Conservation (phyloP, 2,888 invertebrate species). For the Polydrusus cervinus region DNA sequence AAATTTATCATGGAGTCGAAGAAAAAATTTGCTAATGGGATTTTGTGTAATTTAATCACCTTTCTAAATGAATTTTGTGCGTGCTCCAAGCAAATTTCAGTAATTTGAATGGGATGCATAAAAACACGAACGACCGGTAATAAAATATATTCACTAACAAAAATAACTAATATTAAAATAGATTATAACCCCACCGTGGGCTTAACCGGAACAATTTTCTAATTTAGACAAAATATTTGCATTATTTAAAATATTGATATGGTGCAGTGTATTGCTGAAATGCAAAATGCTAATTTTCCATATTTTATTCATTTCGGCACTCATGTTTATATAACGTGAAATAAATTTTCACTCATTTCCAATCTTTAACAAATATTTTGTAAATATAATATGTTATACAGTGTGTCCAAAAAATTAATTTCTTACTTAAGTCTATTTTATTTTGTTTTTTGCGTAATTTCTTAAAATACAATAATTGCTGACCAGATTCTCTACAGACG, state of each 20-base stretch:
- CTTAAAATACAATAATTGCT: too few relatives aligned
- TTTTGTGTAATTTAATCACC: constrained; percentile 20
- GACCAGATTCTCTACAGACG: too few relatives aligned
- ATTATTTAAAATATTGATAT: constrained; percentile 26
- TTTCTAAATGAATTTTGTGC: constrained; percentile 22
- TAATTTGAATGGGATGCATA: constrained; percentile 14
- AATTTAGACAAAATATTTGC: constrained; percentile 28
- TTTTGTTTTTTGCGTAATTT: too few relatives aligned
- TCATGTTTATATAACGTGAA: constrained; percentile 22
- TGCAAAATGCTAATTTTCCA: constrained; percentile 31
- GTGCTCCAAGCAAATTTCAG: constrained; percentile 6
- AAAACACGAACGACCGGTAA: constrained; percentile 17
- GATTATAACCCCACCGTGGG: neutral
- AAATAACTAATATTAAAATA: constrained; percentile 14
- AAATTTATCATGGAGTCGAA: constrained; percentile 19
- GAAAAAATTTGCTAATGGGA: constrained; percentile 20
- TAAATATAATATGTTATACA: neutral
- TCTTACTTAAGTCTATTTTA: too few relatives aligned
- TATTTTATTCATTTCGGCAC: constrained; percentile 28
- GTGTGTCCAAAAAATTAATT: too few relatives aligned
- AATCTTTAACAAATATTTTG: constrained; percentile 12
- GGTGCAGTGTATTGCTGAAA: constrained; percentile 9
- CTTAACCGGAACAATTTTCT: neutral
- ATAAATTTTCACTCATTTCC: constrained; percentile 16
- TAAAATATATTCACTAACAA: constrained; percentile 5